Percentiles rank a stretch among this genome's conserved stretches.
Conservation (phyloP, 2,113 vertebrate species). For the Catharus fuscescens region DNA sequence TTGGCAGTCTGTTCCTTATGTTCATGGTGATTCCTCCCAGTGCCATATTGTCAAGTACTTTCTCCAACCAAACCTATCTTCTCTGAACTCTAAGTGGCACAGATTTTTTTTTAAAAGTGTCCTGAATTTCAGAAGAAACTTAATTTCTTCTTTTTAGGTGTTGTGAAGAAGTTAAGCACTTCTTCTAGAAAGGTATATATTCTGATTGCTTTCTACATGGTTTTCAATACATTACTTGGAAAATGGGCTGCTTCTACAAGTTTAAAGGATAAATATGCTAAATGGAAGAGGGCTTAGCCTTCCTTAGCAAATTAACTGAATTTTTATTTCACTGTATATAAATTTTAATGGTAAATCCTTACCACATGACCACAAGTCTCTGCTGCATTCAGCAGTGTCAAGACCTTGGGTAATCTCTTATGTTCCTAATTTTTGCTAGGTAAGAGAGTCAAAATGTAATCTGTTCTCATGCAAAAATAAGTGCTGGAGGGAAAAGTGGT, state of each 20-base stretch:
- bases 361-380: neutral
- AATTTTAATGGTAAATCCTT: neutral
- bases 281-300: neutral
- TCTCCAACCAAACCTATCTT: neutral
- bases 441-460: neutral
- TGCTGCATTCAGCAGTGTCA: neutral
- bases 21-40: neutral
- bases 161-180: neutral
- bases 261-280: neutral
- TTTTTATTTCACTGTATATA: neutral
- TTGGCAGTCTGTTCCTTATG: neutral
- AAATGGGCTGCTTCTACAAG: neutral
- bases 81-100: neutral
- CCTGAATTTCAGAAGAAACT: neutral
- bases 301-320: neutral
- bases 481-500: neutral
- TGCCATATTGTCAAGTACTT: neutral
- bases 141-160: neutral
- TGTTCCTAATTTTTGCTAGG: neutral
- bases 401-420: neutral
- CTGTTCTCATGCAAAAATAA: neutral
- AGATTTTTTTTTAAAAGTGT: neutral
- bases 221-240: neutral
- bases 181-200: neutral
- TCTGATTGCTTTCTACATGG: neutral